Base-by-base conservation (phyloP, 2,888 invertebrate species). In the Agriopis aurantiaria region DNA sequence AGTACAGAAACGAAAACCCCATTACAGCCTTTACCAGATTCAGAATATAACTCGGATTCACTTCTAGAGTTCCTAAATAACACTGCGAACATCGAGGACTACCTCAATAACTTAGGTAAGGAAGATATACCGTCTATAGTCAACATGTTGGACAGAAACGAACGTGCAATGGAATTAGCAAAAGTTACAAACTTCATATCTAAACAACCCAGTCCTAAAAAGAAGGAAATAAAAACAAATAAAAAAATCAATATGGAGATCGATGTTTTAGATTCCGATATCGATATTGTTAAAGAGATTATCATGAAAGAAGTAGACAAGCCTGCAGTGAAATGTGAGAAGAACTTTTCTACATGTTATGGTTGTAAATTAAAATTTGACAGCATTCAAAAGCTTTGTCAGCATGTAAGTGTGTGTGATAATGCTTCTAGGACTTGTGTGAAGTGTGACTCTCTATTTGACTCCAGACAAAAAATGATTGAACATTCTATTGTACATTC, bases 21-120 rank as follows among this genome's bases (percentile, higher is more conserved):
- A 5, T 80, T 93, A n/a, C 92, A 92, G 72, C 93, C 93, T 0
- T 76, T 93, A 51, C 93, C 93, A 0, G 93, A 93, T 77, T 93
- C 92, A 0, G 93, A 94, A 83, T 94, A 93, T 75, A 94, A 93
- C 67, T 93, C 93, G 0, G 94, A 94, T 78, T 93, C 94, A 8
- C 85, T 94, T 7, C 66, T 94, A 58, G 94, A 95, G 74, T 94
- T 95, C 77, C 74, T 94, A 43, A 94, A 94, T 72, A 94, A 91
- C 69, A 93, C 92, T 48, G 92, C 89, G 1, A 93, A 94, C 68
- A 93, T 93, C 10, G 92, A 93, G 68, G 91, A 93, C 74, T 93
- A 93, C 73, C 78, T 93, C 58, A 91, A 91, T 71, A 93, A 90
- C 72, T 83, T 93, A 53, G 92, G 93, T 3, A 93, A 91, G 69